Evolutionary conservation across 2,888 invertebrate genomes (phyloP).

Genomic region (Ecdyonurus torrentis): DNA sequence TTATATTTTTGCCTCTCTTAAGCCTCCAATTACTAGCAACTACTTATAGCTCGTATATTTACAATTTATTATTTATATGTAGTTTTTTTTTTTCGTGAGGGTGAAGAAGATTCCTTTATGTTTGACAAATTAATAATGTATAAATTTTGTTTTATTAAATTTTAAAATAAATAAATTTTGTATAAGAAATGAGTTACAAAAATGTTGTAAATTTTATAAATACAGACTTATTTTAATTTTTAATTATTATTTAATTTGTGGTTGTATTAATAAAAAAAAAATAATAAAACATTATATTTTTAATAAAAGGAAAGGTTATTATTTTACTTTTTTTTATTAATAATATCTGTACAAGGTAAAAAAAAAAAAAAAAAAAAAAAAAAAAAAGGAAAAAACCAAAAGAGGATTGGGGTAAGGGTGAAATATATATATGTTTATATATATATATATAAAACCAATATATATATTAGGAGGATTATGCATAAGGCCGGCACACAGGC

Average conservation of each 20-base stretch:
- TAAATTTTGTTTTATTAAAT: no score
- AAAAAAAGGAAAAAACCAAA: not conserved
- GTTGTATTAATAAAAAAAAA: not conserved
- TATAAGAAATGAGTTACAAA: no score
- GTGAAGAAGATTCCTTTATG: not conserved
- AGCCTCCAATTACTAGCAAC: not conserved
- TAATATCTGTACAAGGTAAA: not conserved
- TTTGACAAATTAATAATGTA: not conserved
- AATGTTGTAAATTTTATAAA: not conserved
- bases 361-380: not conserved
- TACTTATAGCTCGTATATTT: not conserved
- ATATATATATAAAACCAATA: no score
- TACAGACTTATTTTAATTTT: no score
- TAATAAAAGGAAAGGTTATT: not conserved
- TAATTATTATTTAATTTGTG: not conserved
- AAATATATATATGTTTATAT: no score
- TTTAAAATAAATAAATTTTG: no score
- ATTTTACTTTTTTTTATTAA: not conserved
- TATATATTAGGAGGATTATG: no score
- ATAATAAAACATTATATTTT: not conserved
- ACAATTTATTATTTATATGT: not conserved
- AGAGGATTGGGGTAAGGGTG: no score
- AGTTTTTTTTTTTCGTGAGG: not conserved
- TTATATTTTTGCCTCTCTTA: not conserved
- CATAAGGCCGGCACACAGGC: not conserved